Percentiles rank a stretch among this genome's conserved stretches.
These are phyloP conservation scores for Lymantria dispar DNA, from an alignment of 2,888 invertebrate species.

Conservation along the genomic window DNA sequence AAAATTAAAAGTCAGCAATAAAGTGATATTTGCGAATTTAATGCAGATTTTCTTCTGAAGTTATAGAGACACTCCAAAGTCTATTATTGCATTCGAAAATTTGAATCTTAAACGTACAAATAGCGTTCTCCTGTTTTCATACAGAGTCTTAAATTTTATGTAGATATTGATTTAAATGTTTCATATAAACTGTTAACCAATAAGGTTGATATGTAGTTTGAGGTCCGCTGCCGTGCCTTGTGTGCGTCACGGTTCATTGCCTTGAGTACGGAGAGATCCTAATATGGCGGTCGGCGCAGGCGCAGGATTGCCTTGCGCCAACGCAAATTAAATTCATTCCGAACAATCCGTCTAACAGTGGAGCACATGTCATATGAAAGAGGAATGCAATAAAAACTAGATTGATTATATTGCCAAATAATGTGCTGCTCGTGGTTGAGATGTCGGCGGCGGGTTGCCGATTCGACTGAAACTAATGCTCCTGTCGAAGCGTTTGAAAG, in stretches of 20 bases:
- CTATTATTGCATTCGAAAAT: too few relatives aligned
- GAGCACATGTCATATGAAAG: slow-evolving; percentile 45
- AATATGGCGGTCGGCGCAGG: slow-evolving; percentile 67
- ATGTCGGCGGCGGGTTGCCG: slow-evolving; percentile 68
- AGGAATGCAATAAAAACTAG: slow-evolving; percentile 34
- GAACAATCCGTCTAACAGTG: slow-evolving; percentile 54
- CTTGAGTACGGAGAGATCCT: slow-evolving; percentile 76
- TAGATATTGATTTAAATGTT: slow-evolving; percentile 20
- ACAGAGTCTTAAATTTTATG: slow-evolving; percentile 6
- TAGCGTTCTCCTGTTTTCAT: neutral
- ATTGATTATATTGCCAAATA: slow-evolving; percentile 37
- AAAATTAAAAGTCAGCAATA: too few relatives aligned
- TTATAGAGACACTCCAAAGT: too few relatives aligned
- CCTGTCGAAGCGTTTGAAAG: slow-evolving; percentile 61
- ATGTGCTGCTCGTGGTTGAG: slow-evolving; percentile 78
- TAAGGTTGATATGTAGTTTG: slow-evolving; percentile 33
- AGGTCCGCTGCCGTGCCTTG: slow-evolving; percentile 33
- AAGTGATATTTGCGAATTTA: too few relatives aligned
- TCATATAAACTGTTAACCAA: slow-evolving; percentile 23
- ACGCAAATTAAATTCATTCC: slow-evolving; percentile 65
- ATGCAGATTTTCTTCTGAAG: too few relatives aligned
- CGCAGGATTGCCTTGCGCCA: slow-evolving; percentile 73
- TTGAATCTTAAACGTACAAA: too few relatives aligned
- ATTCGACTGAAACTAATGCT: slow-evolving; percentile 50
- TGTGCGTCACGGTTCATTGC: slow-evolving; percentile 78